Evolutionary conservation across 1,140 invertebrate genomes (phyloP), one percentile per base, ranked within the genome.

Genomic region (Whitmania pigra): DNA sequence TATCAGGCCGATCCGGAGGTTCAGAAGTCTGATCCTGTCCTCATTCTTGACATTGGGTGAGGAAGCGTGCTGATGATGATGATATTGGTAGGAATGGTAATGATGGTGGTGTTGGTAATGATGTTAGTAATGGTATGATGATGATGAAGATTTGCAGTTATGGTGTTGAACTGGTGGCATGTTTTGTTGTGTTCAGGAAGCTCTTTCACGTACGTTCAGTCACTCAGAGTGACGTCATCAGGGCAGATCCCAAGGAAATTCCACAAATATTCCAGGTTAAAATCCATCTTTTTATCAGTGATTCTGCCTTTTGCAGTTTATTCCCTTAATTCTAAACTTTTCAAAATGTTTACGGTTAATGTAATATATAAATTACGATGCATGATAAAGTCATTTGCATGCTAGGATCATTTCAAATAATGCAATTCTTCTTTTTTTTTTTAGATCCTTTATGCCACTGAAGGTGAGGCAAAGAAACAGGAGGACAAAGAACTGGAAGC

Each of bases 231-330:
- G 95, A 99, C 87, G 94, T 97, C 74, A 95, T 97, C 80, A 87
- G 94, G 81, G 95, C 93, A 71, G 93, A 97, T 86, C 91, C 92
- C 82, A 94, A 94, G 88, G 94, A 97, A 87, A 95, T 98, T 84
- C 95, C 95, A 78, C 89, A 93, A 82, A 98, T 99, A 85, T 97
- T 97, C 85, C 94, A 97, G 86, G 88, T 89, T 63, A 11, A 11
- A 63, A 63, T 63, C 29, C 54, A 9, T 57, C 25, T 2, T 25
- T 57, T n/a, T 9, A 57, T 57, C 54, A 2, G 54, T 57, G 31
- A 36, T 36, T 57, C 5, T 57, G 25, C 54, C 2, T 25, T 57
- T n/a, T 25, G 2, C 54, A 57, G 9, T 57, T 57, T 9, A 9
- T 57, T 57, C 57, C 11, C 0, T 49, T 11, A 49, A 49, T 13